Evolutionary conservation across 2,113 vertebrate species (phyloP).

Genomic region (Boulengeromyrus knoepffleri): DNA sequence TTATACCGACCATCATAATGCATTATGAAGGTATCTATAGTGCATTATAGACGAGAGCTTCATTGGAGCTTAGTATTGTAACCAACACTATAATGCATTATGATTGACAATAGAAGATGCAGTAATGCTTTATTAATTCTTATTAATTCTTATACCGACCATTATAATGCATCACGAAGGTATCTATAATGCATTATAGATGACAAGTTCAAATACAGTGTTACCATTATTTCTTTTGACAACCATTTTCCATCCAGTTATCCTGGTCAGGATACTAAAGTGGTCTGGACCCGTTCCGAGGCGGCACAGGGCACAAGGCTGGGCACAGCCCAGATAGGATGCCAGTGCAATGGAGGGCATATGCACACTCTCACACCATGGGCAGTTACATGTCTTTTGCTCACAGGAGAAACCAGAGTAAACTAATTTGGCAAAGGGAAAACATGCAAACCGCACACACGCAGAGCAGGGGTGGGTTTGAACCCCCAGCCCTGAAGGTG

Average conservation of each 20-base stretch:
- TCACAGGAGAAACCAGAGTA: not conserved
- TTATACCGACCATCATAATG: not conserved
- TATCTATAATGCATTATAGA: not conserved
- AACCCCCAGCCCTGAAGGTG: not conserved
- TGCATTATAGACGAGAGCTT: not conserved
- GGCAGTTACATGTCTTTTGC: not conserved
- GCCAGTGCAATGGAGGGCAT: not conserved
- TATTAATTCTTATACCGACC: not conserved
- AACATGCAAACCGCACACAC: not conserved
- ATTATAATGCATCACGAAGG: not conserved
- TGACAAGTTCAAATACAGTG: not conserved
- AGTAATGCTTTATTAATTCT: not conserved
- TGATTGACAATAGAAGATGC: not conserved
- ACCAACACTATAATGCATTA: too few species aligned
- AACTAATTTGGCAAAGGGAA: not conserved
- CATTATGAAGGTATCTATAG: not conserved
- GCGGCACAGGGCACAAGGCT: not conserved
- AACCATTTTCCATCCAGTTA: not conserved
- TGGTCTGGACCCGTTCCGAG: not conserved
- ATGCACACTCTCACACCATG: not conserved
- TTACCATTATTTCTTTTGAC: not conserved
- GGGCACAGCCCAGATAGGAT: not conserved
- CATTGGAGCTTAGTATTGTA: not conserved
- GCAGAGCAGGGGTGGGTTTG: not conserved
- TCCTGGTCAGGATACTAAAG: not conserved